These are phyloP conservation scores for Heteromurus nitidus DNA, from an alignment of 2,888 invertebrate species.

Conservation along the genomic window DNA sequence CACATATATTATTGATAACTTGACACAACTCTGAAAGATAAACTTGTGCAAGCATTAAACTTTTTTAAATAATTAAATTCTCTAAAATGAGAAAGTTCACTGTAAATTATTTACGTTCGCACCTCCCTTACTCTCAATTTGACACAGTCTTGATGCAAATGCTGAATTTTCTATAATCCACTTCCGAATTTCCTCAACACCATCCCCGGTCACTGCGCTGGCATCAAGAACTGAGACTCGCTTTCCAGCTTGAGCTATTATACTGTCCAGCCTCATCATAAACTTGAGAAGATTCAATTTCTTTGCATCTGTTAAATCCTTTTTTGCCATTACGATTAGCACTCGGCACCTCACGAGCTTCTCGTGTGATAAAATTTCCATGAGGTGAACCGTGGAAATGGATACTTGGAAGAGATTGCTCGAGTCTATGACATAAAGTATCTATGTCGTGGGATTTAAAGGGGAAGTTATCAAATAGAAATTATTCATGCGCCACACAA, in stretches of 20 bases:
- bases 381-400: constrained; percentile 87
- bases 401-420: constrained; percentile 91
- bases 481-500: too few relatives aligned
- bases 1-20: too few relatives aligned
- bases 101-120: background rate
- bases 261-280: constrained; percentile 85
- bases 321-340: constrained; percentile 85
- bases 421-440: constrained; percentile 88
- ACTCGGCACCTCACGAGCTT: constrained; percentile 77
- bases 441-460: constrained; percentile 74
- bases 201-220: constrained; percentile 84
- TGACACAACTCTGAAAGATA: too few relatives aligned
- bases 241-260: constrained; percentile 83
- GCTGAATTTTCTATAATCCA: constrained; percentile 76
- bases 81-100: background rate
- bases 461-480: too few relatives aligned
- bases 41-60: too few relatives aligned
- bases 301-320: constrained; percentile 90
- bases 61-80: background rate
- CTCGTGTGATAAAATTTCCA: constrained; percentile 86
- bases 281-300: constrained; percentile 90
- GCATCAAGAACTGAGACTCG: constrained; percentile 84
- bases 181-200: constrained; percentile 81
- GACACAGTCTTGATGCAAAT: constrained; percentile 39
- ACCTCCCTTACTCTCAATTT: constrained; percentile 25